Evolutionary conservation across 1,140 invertebrate species (phyloP).

Genomic region (Berghia stephanieae): DNA sequence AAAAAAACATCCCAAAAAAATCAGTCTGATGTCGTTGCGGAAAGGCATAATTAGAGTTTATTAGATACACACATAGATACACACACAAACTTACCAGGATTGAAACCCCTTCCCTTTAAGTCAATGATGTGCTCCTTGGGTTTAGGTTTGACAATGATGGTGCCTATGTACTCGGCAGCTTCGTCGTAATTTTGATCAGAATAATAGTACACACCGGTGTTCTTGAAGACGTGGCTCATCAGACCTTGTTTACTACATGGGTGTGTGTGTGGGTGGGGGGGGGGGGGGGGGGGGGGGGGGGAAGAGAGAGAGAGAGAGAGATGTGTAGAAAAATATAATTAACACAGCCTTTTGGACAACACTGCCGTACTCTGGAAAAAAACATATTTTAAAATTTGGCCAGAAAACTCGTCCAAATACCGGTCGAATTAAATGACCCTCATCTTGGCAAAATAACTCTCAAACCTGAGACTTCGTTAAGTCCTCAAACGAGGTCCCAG

Average conservation of each 20-base stretch:
- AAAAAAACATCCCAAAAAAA: too few species aligned
- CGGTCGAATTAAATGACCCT: too few species aligned
- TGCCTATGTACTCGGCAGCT: slow-evolving; percentile 66
- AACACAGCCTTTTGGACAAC: neutral
- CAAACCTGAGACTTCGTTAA: too few species aligned
- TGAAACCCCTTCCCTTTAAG: slow-evolving; percentile 59
- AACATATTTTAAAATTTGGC: neutral
- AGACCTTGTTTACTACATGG: slow-evolving; percentile 64
- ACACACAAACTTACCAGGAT: slow-evolving; percentile 49
- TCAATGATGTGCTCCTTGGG: slow-evolving; percentile 61
- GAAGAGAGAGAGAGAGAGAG: slow-evolving; percentile 27
- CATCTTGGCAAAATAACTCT: too few species aligned
- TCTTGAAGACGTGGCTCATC: slow-evolving; percentile 60
- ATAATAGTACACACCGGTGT: slow-evolving; percentile 65
- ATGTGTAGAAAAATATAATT: slow-evolving; percentile 1
- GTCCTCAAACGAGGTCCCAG: neutral
- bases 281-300: too few species aligned
- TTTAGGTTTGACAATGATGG: slow-evolving; percentile 66
- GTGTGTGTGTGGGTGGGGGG: too few species aligned
- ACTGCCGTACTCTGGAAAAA: neutral
- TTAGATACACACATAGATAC: too few species aligned
- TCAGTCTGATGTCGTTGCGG: too few species aligned
- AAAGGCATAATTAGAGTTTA: too few species aligned
- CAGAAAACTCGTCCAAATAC: too few species aligned
- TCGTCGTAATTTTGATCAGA: slow-evolving; percentile 65